Percentiles rank a stretch among this genome's conserved stretches.
phyloP scores from a whole-genome alignment of 2,113 vertebrate species.

The Dissostichus mawsoni region DNA sequence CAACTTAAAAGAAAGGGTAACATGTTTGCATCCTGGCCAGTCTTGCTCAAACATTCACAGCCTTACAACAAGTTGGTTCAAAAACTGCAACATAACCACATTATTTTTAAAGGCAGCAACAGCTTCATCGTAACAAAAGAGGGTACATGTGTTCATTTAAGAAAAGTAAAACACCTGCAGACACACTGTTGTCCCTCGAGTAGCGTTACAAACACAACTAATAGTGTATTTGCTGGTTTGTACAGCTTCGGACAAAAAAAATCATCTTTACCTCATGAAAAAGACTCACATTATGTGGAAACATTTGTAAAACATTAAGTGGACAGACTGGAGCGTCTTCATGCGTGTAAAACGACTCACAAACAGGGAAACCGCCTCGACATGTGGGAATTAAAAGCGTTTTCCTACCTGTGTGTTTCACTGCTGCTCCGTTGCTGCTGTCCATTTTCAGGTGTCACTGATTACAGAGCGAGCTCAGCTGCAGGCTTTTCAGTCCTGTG shows the following conservation, averaged over 20 bases:
- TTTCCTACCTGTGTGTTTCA: conserved; percentile 58
- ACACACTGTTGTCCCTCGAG: neutral
- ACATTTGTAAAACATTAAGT: conserved; percentile 26
- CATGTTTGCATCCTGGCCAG: neutral
- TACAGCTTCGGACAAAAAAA: neutral
- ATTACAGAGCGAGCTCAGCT: conserved; percentile 58
- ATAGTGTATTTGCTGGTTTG: neutral
- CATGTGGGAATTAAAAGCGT: neutral
- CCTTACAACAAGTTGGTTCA: neutral
- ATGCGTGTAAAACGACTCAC: neutral
- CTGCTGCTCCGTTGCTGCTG: conserved; percentile 40
- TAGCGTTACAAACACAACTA: neutral
- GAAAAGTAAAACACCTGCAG: conserved; percentile 6
- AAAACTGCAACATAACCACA: neutral
- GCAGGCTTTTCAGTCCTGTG: conserved; percentile 57
- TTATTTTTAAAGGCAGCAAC: neutral
- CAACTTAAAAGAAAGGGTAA: neutral
- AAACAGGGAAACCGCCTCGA: neutral
- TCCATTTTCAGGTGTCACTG: conserved; percentile 70
- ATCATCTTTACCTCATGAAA: neutral
- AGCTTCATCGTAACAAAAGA: too few species aligned
- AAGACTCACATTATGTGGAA: neutral
- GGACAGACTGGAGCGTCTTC: neutral
- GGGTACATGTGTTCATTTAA: neutral
- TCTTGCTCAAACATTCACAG: neutral